These are phyloP conservation scores for Anthopleura xanthogrammica DNA, from an alignment of 92 coral and sea anemone genomes.

Conservation along the genomic window DNA sequence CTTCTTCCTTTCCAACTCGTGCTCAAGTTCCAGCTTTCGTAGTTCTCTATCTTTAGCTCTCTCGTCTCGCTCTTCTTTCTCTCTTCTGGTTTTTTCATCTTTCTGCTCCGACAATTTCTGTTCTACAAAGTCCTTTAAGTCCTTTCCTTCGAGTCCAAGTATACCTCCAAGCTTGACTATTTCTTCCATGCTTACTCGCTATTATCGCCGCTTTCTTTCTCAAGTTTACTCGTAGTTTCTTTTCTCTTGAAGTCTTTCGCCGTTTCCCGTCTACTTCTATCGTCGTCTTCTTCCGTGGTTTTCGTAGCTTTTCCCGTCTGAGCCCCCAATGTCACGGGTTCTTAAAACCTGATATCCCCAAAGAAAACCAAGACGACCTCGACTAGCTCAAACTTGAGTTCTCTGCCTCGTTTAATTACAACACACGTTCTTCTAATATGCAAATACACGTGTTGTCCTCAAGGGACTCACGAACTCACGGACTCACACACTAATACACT, in stretches of 20 bases:
- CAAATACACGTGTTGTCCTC: too few species aligned
- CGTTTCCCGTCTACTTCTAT: background rate
- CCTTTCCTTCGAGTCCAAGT: conserved; percentile 41
- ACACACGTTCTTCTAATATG: too few species aligned
- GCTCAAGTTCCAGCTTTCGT: conserved; percentile 13
- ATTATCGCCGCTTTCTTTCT: background rate
- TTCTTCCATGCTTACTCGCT: background rate
- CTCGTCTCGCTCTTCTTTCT: background rate
- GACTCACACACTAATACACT: too few species aligned
- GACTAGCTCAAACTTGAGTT: too few species aligned
- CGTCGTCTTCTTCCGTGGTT: too few species aligned
- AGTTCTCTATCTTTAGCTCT: conserved; percentile 23
- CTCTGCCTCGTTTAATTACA: too few species aligned
- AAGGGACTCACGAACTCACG: too few species aligned
- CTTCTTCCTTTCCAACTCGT: conserved; percentile 24
- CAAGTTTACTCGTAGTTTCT: background rate
- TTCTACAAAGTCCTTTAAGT: conserved; percentile 6
- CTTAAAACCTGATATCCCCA: too few species aligned
- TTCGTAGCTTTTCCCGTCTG: conserved; percentile 12
- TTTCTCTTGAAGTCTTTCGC: background rate
- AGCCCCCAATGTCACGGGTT: too few species aligned
- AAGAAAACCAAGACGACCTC: too few species aligned
- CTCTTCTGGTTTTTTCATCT: conserved; percentile 9
- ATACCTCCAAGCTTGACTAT: conserved; percentile 19
- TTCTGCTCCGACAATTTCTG: conserved; percentile 7